These are phyloP conservation scores for Cichlasoma orientale DNA, from an alignment of 2,797 vertebrate species.

Conservation along the genomic window DNA sequence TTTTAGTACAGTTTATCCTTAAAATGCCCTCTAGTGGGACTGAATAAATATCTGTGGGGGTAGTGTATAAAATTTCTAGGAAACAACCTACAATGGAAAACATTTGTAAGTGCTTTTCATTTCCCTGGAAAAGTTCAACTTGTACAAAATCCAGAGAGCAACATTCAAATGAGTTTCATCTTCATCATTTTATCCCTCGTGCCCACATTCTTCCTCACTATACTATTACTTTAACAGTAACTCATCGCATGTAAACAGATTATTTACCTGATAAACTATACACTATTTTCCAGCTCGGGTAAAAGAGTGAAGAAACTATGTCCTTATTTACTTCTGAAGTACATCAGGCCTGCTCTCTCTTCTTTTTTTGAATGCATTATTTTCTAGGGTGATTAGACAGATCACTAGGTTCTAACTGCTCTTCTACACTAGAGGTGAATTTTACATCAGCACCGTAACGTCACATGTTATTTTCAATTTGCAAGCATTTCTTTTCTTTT, in stretches of 20 bases:
- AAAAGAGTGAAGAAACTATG: conserved; percentile 33
- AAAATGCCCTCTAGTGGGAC: not conserved
- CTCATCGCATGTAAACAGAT: conserved; percentile 14
- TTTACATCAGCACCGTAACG: not conserved
- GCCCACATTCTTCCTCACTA: not conserved
- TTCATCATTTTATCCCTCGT: conserved; percentile 4
- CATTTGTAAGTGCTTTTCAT: not conserved
- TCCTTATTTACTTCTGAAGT: conserved; percentile 29
- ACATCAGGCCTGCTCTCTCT: not conserved
- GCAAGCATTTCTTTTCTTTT: not conserved
- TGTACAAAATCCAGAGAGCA: not conserved
- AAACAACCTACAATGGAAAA: not conserved
- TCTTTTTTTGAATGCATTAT: not conserved
- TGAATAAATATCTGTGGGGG: not conserved
- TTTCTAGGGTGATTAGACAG: not conserved
- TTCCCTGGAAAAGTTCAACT: not conserved
- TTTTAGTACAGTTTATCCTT: not conserved
- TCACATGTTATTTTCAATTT: not conserved
- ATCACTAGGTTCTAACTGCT: not conserved
- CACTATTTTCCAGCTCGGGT: conserved; percentile 19
- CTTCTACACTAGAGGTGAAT: not conserved
- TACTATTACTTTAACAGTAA: conserved; percentile 5
- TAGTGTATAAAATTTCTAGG: not conserved
- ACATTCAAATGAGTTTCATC: not conserved
- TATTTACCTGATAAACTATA: conserved; percentile 18